These are phyloP conservation scores for Labrus mixtus DNA, from an alignment of 2,113 vertebrate genomes.

Conservation along the genomic window DNA sequence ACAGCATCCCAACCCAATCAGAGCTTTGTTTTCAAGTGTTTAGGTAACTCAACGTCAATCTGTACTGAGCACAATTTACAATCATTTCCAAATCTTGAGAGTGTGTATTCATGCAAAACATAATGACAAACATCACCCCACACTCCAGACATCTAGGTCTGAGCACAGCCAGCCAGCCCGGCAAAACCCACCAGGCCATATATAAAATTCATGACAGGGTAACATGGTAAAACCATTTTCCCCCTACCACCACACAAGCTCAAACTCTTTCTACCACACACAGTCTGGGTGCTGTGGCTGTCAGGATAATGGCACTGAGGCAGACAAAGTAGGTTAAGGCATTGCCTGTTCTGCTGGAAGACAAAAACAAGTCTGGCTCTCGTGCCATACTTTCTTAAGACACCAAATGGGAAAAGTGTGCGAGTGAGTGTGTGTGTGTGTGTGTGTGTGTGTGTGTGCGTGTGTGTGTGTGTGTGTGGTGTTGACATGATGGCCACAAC, in stretches of 20 bases:
- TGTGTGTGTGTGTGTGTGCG: conserved; percentile 1
- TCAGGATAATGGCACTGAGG: conserved; percentile 70
- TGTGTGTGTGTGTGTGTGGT: background rate
- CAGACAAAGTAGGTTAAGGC: conserved; percentile 80
- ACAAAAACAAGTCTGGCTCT: conserved; percentile 73
- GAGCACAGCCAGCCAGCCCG: conserved; percentile 25
- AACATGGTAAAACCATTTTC: conserved; percentile 53
- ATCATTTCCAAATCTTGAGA: background rate
- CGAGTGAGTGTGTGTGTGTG: background rate
- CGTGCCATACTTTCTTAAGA: conserved; percentile 35
- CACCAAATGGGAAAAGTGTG: conserved; percentile 23
- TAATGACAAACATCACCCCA: background rate
- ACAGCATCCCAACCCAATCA: too few relatives aligned
- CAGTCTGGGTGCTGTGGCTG: conserved; percentile 46
- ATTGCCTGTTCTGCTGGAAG: conserved; percentile 74
- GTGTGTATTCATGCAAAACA: background rate
- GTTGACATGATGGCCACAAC: conserved; percentile 57
- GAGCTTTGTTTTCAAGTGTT: too few relatives aligned
- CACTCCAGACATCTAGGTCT: conserved; percentile 40
- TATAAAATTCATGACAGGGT: conserved; percentile 73
- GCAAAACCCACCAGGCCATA: conserved; percentile 52
- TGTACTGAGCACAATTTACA: background rate
- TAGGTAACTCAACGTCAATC: background rate
- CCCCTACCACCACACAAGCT: conserved; percentile 24
- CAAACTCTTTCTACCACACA: conserved; percentile 21